Conservation (phyloP, 1,140 invertebrate species). For the Rhagoletis zephyria region DNA sequence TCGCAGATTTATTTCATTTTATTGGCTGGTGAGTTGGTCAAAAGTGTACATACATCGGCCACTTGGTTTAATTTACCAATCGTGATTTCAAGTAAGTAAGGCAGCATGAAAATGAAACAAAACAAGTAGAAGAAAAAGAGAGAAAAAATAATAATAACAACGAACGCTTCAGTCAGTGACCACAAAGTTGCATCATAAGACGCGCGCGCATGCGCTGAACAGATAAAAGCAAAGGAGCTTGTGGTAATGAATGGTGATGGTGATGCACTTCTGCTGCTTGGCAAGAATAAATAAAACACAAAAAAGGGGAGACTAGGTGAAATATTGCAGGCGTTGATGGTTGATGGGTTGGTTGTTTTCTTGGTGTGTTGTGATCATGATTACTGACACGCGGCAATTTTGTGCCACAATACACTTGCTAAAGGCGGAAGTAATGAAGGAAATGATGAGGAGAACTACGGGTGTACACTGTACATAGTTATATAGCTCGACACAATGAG, state of each 20-base stretch:
- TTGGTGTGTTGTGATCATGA: neutral
- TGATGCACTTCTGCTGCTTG: neutral
- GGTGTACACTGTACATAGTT: neutral
- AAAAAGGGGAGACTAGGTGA: neutral
- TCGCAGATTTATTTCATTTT: conserved; percentile 47
- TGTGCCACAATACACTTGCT: conserved; percentile 29
- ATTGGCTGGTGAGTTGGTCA: conserved; percentile 48
- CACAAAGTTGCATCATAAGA: conserved; percentile 37
- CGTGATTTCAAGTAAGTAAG: conserved; percentile 44
- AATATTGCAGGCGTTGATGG: conserved; percentile 27
- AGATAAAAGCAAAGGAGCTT: neutral
- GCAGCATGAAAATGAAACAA: neutral
- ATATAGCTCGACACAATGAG: neutral
- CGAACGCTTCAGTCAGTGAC: neutral
- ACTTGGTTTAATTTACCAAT: conserved; percentile 44
- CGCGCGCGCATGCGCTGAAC: conserved; percentile 16
- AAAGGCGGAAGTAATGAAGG: neutral
- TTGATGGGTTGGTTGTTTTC: conserved; percentile 29
- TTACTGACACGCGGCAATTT: conserved; percentile 41
- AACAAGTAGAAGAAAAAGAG: neutral
- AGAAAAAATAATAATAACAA: neutral
- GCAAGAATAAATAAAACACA: neutral
- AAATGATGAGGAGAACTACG: neutral
- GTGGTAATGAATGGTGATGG: neutral
- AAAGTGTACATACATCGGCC: neutral